Base-by-base conservation (phyloP, 2,888 invertebrate species). In the Linyphia triangularis region DNA sequence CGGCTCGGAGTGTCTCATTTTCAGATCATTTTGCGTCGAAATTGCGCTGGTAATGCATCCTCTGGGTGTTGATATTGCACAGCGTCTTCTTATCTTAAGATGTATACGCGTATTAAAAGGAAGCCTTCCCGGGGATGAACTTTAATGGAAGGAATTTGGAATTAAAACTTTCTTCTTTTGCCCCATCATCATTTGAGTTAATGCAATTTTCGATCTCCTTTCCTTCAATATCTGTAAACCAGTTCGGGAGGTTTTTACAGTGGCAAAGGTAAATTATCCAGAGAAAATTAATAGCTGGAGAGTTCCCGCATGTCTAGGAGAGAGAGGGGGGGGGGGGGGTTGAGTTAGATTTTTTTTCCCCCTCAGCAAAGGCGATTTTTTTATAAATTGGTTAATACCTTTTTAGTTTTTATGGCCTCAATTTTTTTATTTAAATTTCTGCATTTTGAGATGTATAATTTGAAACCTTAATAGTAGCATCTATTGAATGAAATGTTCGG, bases 141-240 rank as follows among this genome's bases (percentile, higher is more conserved):
- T 61, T 26, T 77, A 77, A 77, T 77, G 75, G 75, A 13, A 13
- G 37, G 37, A 37, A 61, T 61, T 77, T 59, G 61, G 59, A 77
- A 77, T 77, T 77, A 77, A 77, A 77, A 77, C 75, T 77, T 75
- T 77, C 75, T 70, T 43, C 40, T 22, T 6, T 13, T 7, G 24
- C 6, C 24, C 26, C 75, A 77, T 77, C 75, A 77, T 77, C 75
- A 77, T 77, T 61, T 61, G 37, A 77, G 59, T 77, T 61, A 70
- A 77, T 77, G 75, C 75, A 30, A 77, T 77, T 77, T 77, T 77
- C 61, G 61, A 77, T 77, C 59, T 77, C n/a, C 22, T 73, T 77
- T 61, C 63, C 63, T 63, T 26, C 63, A 24, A 24, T 77, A 30
- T 40, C 33, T 77, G 19, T 33, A 51, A 51, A 16, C 9, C 10